Conservation (phyloP, 2,888 invertebrate genomes). For the Plebejus melissa region DNA sequence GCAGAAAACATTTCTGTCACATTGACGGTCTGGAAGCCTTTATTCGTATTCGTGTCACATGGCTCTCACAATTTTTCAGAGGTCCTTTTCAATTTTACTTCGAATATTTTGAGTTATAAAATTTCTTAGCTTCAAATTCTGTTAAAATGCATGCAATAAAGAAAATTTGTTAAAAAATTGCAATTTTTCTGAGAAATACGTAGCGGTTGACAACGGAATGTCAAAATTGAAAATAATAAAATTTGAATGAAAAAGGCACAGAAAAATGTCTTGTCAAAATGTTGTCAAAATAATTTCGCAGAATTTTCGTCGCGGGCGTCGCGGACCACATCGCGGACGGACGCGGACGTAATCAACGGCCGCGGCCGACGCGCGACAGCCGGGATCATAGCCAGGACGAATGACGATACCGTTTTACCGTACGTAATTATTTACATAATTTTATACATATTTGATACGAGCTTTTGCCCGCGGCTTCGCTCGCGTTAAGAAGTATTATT, state of each 20-base stretch:
- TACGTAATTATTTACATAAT: no score
- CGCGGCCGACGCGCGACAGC: no score
- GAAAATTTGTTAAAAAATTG: constrained; percentile 56
- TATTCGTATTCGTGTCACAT: constrained; percentile 79
- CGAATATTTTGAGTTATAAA: not conserved
- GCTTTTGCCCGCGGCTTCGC: no score
- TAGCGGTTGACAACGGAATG: constrained; percentile 78
- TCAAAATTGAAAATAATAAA: constrained; percentile 80
- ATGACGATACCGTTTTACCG: no score
- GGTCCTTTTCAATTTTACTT: constrained; percentile 41
- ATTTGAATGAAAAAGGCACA: constrained; percentile 53
- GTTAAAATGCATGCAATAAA: constrained; percentile 51
- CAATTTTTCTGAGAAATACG: constrained; percentile 72
- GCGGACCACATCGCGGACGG: no score
- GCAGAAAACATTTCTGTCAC: constrained; percentile 79
- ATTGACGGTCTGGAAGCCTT: constrained; percentile 77
- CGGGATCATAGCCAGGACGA: no score
- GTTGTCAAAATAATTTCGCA: constrained; percentile 72
- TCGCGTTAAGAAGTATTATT: no score
- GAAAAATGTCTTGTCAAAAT: constrained; percentile 49
- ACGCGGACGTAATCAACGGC: no score
- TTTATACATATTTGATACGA: no score
- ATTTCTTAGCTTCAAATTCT: constrained; percentile 41
- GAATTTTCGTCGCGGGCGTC: constrained; percentile 51
- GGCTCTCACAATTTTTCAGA: constrained; percentile 70